These are phyloP conservation scores for Haliaeetus leucogaster DNA, from an alignment of 2,113 vertebrate species.

Conservation along the genomic window DNA sequence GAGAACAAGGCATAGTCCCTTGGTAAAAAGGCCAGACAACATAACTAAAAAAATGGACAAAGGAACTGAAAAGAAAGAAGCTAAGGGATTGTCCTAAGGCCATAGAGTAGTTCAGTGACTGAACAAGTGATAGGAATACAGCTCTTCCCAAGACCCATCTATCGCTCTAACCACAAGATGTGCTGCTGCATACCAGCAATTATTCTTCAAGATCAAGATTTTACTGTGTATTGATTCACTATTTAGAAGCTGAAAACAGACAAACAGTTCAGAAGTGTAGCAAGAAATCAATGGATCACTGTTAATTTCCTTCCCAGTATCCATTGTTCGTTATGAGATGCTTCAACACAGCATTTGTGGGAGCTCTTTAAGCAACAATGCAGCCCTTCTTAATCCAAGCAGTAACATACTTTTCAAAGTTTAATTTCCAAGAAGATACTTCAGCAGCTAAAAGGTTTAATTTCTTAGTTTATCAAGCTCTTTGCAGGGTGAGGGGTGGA, in stretches of 20 bases:
- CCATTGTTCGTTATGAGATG: slow-evolving; percentile 6
- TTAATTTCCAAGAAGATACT: slow-evolving; percentile 16
- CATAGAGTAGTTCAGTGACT: not conserved
- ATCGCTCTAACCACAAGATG: not conserved
- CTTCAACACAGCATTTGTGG: not conserved
- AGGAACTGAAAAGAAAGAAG: not conserved
- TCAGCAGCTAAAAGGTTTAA: not conserved
- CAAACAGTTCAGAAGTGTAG: not conserved
- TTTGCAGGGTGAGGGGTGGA: not conserved
- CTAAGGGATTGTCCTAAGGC: not conserved
- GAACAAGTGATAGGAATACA: not conserved
- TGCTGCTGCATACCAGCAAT: not conserved
- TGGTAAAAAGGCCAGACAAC: not conserved
- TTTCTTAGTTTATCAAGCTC: not conserved
- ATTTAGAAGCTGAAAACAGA: slow-evolving; percentile 16
- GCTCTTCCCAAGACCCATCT: not conserved
- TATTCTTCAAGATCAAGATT: not conserved
- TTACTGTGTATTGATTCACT: slow-evolving; percentile 8
- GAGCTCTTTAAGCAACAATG: slow-evolving; percentile 10
- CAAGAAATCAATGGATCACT: slow-evolving; percentile 27
- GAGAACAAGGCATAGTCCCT: not conserved
- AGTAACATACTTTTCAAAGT: not conserved
- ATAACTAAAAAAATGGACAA: not conserved
- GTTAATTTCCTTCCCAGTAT: slow-evolving; percentile 17
- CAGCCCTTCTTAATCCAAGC: slow-evolving; percentile 28